Conservation (phyloP, 2,797 vertebrate species). For the Craterocephalus amniculus region DNA sequence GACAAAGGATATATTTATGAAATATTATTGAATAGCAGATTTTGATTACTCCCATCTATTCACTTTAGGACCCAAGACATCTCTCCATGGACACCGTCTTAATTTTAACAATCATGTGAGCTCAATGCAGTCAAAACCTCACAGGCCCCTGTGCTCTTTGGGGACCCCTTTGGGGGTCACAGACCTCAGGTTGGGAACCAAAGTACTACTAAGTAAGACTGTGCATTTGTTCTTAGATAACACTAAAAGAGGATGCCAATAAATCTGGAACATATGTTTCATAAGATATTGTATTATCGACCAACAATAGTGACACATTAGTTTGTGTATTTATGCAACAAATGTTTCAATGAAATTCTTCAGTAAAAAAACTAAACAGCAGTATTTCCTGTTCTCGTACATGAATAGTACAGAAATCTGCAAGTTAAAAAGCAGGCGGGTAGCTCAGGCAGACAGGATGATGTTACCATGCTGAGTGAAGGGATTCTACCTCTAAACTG, state of each 20-base stretch:
- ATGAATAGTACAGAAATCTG: slow-evolving; percentile 5
- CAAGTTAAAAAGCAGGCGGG: slow-evolving; percentile 2
- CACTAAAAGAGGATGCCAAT: background rate
- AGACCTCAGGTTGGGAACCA: too few species aligned
- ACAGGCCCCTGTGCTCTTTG: too few species aligned
- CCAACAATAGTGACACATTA: background rate
- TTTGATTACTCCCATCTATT: too few species aligned
- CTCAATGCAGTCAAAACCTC: too few species aligned
- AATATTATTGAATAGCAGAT: too few species aligned
- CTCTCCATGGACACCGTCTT: too few species aligned
- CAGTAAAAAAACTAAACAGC: too few species aligned
- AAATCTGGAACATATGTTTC: background rate
- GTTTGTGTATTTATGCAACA: background rate
- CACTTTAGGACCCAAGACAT: too few species aligned
- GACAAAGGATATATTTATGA: too few species aligned
- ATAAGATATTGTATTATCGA: background rate
- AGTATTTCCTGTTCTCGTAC: background rate
- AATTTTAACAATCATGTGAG: too few species aligned
- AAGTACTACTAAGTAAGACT: background rate
- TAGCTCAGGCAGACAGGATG: slow-evolving; percentile 17
- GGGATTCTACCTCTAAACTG: slow-evolving; percentile 14
- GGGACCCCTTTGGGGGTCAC: too few species aligned
- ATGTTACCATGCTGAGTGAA: slow-evolving; percentile 27
- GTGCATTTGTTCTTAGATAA: background rate
- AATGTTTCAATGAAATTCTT: too few species aligned